phyloP scores from a whole-genome alignment of 2,888 invertebrate genomes.

The Cephus rjabovi region DNA sequence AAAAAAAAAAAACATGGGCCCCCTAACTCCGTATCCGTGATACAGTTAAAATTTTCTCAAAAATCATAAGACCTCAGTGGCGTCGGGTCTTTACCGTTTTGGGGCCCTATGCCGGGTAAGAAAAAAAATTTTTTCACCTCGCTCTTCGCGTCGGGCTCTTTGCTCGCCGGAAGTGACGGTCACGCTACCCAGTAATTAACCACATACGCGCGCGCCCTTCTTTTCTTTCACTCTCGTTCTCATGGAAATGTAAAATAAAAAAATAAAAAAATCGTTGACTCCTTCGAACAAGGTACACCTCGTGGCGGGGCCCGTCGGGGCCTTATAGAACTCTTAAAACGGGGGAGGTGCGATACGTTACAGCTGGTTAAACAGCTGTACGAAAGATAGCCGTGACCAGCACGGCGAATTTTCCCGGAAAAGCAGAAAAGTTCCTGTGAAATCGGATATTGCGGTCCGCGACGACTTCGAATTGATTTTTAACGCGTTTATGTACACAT shows the following conservation, averaged over 20 bases:
- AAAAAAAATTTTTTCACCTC: neutral
- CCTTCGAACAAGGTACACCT: slow-evolving; percentile 3
- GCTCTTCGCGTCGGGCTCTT: neutral
- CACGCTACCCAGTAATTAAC: slow-evolving; percentile 9
- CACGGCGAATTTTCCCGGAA: slow-evolving; percentile 44
- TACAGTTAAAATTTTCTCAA: neutral
- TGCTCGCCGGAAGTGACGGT: slow-evolving; percentile 11
- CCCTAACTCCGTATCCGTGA: neutral
- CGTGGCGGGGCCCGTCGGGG: neutral
- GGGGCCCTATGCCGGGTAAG: neutral
- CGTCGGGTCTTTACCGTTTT: neutral
- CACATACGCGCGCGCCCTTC: slow-evolving; percentile 10
- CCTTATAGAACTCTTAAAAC: neutral
- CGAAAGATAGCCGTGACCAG: slow-evolving; percentile 41
- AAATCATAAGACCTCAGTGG: neutral
- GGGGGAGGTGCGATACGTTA: slow-evolving; percentile 39
- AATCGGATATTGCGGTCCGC: slow-evolving; percentile 28
- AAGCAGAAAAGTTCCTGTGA: slow-evolving; percentile 35
- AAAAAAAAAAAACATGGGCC: neutral
- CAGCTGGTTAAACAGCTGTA: slow-evolving; percentile 56
- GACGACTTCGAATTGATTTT: neutral
- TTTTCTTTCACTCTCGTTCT: neutral
- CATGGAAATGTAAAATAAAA: neutral
- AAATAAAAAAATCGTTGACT: neutral
- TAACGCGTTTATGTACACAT: neutral